These are phyloP conservation scores for Ruditapes philippinarum DNA, from an alignment of 1,140 invertebrate species.

Conservation along the genomic window DNA sequence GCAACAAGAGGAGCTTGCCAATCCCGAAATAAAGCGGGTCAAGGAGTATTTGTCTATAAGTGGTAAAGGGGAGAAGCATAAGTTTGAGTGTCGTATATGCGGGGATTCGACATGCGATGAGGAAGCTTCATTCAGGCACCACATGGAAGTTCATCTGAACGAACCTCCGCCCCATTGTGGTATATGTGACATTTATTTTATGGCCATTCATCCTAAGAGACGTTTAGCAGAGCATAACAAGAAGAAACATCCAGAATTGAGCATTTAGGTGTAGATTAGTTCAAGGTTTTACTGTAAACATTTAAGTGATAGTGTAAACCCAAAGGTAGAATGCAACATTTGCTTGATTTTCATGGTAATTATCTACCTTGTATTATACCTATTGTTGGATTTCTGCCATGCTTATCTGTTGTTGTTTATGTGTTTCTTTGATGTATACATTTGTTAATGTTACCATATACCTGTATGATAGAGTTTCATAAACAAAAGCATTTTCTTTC, in stretches of 20 bases:
- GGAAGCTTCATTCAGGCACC: conserved; percentile 17
- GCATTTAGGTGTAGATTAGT: not conserved
- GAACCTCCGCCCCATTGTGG: conserved; percentile 54
- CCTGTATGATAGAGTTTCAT: too few relatives aligned
- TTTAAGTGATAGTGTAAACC: not conserved
- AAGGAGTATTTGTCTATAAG: conserved; percentile 54
- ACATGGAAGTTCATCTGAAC: conserved; percentile 61
- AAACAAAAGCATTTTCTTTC: too few relatives aligned
- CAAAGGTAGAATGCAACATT: too few relatives aligned
- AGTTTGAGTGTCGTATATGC: conserved; percentile 59
- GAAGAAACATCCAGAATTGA: conserved; percentile 60
- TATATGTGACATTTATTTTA: conserved; percentile 64
- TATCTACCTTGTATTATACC: too few relatives aligned
- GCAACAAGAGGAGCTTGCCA: conserved; percentile 41
- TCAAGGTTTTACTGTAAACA: not conserved
- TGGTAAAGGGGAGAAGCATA: conserved; percentile 31
- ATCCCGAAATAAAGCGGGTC: conserved; percentile 35
- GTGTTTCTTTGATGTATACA: too few relatives aligned
- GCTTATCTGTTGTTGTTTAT: too few relatives aligned
- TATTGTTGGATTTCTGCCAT: too few relatives aligned
- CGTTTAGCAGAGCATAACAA: conserved; percentile 54
- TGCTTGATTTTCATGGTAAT: too few relatives aligned
- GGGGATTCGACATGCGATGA: conserved; percentile 30
- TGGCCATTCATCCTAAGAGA: conserved; percentile 59
- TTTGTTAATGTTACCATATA: too few relatives aligned